Evolutionary conservation across 2,888 invertebrate species (phyloP).

Genomic region (Melieria crassipennis): DNA sequence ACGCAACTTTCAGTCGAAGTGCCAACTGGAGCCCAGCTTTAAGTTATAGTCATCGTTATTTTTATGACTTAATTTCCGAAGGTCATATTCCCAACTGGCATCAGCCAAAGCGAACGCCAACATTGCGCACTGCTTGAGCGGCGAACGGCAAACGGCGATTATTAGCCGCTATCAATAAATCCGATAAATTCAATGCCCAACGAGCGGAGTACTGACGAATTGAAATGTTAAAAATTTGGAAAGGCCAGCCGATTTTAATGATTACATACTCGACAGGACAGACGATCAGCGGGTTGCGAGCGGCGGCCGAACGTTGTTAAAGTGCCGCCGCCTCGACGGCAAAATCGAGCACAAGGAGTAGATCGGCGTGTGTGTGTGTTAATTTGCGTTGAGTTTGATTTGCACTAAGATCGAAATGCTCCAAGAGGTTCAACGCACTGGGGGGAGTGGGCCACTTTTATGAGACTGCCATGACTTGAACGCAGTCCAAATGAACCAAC

Average conservation of each 20-base stretch:
- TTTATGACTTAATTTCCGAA: slow-evolving; percentile 52
- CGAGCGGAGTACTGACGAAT: slow-evolving; percentile 32
- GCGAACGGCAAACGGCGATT: slow-evolving; percentile 34
- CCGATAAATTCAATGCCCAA: slow-evolving; percentile 45
- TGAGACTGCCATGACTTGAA: too few relatives aligned
- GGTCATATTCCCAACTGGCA: slow-evolving; percentile 34
- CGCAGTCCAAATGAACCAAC: too few relatives aligned
- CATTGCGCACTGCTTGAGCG: background rate
- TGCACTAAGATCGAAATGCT: too few relatives aligned
- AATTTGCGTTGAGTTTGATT: too few relatives aligned
- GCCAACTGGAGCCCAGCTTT: background rate
- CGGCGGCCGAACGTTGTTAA: background rate
- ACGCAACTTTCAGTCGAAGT: background rate
- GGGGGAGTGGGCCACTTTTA: too few relatives aligned
- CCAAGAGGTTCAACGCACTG: too few relatives aligned
- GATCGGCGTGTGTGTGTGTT: too few relatives aligned
- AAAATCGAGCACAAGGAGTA: too few relatives aligned
- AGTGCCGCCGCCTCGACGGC: background rate
- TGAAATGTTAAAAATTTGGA: slow-evolving; percentile 22
- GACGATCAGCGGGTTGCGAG: background rate
- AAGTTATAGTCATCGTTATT: slow-evolving; percentile 22
- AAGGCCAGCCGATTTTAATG: slow-evolving; percentile 27
- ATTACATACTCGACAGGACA: background rate
- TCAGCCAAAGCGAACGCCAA: too few relatives aligned
- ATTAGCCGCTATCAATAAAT: slow-evolving; percentile 48